These are phyloP conservation scores for Pristiophorus japonicus DNA, from an alignment of 2,113 vertebrate species.

Conservation along the genomic window DNA sequence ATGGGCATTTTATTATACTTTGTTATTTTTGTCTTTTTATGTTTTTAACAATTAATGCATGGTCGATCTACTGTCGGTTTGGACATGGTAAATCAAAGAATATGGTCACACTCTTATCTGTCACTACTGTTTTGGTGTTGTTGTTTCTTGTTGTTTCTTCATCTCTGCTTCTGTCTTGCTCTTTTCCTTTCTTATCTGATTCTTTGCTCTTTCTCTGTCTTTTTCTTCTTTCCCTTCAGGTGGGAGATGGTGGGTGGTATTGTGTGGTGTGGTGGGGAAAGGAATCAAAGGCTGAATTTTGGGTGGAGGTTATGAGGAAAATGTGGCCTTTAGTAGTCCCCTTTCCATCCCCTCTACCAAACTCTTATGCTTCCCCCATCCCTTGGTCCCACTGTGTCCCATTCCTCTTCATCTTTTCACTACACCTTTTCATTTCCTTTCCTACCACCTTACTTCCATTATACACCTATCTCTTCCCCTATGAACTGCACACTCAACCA, in stretches of 20 bases:
- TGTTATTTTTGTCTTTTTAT: not conserved
- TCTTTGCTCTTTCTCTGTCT: not conserved
- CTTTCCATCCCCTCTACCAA: too few species aligned
- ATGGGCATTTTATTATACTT: not conserved
- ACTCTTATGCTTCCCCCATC: not conserved
- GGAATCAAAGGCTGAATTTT: too few species aligned
- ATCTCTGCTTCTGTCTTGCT: not conserved
- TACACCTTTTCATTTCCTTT: too few species aligned
- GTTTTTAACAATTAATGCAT: not conserved
- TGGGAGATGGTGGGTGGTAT: not conserved
- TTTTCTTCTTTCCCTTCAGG: not conserved
- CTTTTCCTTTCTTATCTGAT: not conserved
- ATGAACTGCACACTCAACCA: too few species aligned
- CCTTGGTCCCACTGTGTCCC: not conserved
- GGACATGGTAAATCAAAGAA: too few species aligned
- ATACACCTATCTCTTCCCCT: too few species aligned
- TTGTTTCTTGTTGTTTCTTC: not conserved
- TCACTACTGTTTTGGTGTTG: too few species aligned
- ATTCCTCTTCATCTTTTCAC: too few species aligned
- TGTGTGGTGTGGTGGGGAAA: too few species aligned
- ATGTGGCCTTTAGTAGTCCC: too few species aligned
- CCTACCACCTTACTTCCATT: not conserved
- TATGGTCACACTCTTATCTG: too few species aligned
- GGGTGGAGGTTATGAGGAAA: too few species aligned
- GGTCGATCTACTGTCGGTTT: not conserved